These are phyloP conservation scores for Dicerorhinus sumatrensis DNA, from an alignment of 2,113 vertebrate genomes.

Conservation along the genomic window DNA sequence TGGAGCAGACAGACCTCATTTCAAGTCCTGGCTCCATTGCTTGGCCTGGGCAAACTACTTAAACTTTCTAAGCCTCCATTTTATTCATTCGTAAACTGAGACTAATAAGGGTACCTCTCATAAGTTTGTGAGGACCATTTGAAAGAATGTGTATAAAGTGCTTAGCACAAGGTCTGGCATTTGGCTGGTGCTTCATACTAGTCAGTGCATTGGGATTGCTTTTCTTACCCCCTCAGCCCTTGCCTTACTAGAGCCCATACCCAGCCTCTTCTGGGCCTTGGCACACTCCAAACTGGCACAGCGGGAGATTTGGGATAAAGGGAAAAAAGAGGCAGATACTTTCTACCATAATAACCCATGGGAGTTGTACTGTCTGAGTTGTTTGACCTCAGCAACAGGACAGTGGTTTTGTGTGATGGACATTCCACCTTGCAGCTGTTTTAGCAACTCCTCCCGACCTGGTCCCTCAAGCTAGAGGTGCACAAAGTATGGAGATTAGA, in stretches of 20 bases:
- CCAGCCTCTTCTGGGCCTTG: not conserved
- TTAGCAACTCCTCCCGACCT: not conserved
- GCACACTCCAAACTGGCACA: not conserved
- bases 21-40: not conserved
- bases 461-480: not conserved
- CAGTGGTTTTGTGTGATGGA: not conserved
- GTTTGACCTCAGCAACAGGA: not conserved
- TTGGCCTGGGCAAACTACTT: not conserved
- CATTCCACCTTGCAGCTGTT: not conserved
- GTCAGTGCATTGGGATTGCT: no score
- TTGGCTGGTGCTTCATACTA: not conserved
- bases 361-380: not conserved
- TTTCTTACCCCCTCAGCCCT: not conserved
- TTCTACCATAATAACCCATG: not conserved
- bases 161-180: not conserved
- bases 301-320: not conserved
- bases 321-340: not conserved
- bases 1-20: not conserved
- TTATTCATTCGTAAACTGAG: not conserved
- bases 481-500: not conserved
- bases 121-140: not conserved
- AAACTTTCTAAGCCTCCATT: not conserved
- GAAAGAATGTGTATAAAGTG: not conserved
- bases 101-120: not conserved
- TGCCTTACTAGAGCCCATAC: not conserved